Percentiles rank a stretch among this genome's conserved stretches.
Evolutionary conservation across 2,113 vertebrate genomes (phyloP).

Genomic region (Anser brachyrhynchus): DNA sequence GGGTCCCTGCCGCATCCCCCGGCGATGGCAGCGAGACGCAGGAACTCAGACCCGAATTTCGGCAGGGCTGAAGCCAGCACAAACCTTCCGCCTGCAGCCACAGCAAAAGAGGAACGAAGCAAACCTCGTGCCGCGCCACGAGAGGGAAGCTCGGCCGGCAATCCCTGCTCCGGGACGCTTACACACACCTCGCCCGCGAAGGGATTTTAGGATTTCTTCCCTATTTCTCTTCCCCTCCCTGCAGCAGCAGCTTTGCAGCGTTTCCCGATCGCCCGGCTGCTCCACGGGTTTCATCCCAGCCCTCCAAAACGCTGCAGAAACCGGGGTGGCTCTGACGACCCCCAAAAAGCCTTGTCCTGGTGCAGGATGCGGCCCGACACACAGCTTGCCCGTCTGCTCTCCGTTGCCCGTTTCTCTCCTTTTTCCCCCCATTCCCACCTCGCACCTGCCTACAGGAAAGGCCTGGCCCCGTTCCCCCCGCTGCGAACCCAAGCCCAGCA

Average conservation of each 20-base stretch:
- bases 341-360: not conserved
- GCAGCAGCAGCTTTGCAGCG: not conserved
- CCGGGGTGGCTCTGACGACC: accelerated
- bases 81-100: accelerated
- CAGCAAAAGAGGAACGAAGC: accelerated
- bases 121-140: accelerated
- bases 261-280: too few species aligned
- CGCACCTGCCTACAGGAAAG: accelerated
- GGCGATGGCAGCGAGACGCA: accelerated
- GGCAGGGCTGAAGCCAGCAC: not conserved
- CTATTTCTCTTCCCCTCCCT: not conserved
- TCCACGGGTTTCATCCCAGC: too few species aligned
- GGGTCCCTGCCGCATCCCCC: accelerated
- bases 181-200: accelerated
- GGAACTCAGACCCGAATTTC: not conserved
- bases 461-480: accelerated
- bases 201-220: not conserved
- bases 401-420: not conserved
- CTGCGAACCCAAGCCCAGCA: not conserved
- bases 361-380: not conserved
- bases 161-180: accelerated
- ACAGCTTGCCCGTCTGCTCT: too few species aligned
- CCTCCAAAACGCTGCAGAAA: not conserved
- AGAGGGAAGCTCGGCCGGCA: accelerated
- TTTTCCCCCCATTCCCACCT: not conserved